A percentile compares a stretch with the other conserved stretches of the same genome.
phyloP scores from a whole-genome alignment of 2,113 vertebrate genomes.

The Hyaena hyaena region DNA sequence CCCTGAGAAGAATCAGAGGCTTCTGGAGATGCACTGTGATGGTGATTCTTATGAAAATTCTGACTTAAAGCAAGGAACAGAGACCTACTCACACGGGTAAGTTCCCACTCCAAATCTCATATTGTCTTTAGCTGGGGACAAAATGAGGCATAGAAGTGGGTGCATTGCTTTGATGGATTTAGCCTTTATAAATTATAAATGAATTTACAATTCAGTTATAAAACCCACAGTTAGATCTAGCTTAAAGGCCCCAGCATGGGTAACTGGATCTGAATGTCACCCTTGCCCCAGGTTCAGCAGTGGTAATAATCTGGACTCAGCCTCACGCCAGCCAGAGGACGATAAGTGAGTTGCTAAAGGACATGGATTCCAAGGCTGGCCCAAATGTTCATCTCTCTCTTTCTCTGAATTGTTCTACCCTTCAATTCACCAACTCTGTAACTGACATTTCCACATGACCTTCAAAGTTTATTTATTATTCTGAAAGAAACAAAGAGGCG shows the following conservation, averaged over 20 bases:
- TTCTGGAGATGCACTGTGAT: rapidly evolving
- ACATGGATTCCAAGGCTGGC: not conserved
- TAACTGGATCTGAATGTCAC: not conserved
- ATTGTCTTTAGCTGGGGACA: not conserved
- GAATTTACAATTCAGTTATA: not conserved
- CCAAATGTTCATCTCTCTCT: not conserved
- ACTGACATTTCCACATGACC: not conserved
- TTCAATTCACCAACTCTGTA: not conserved
- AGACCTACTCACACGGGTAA: not conserved
- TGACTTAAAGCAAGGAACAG: not conserved
- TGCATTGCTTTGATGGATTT: not conserved
- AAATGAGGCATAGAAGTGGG: not conserved
- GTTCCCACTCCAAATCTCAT: not conserved
- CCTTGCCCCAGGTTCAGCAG: not conserved
- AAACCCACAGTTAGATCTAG: not conserved
- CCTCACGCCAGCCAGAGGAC: not conserved
- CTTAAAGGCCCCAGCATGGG: not conserved
- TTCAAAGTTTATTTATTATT: not conserved
- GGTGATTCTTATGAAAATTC: not conserved
- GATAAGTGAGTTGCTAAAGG: not conserved
- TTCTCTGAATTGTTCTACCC: not conserved
- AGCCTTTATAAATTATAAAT: not conserved
- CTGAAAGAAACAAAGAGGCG: too few species aligned
- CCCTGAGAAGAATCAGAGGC: not conserved
- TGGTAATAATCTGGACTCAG: not conserved